These are phyloP conservation scores for Spodoptera littoralis DNA, from an alignment of 2,888 invertebrate species.

Conservation along the genomic window DNA sequence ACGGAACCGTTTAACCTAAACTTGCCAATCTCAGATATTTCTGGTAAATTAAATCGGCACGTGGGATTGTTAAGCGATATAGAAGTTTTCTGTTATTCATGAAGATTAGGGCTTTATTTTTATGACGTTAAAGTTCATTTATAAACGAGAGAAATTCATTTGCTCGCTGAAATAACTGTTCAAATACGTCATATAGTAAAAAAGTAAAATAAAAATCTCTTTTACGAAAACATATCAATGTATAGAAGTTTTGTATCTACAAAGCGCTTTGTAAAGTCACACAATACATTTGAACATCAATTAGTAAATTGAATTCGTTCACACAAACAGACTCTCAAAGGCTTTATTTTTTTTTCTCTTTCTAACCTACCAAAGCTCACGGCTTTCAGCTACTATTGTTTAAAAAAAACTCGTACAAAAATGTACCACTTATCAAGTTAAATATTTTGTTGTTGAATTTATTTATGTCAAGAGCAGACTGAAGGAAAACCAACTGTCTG, in stretches of 20 bases:
- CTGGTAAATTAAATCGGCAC: slow-evolving; percentile 37
- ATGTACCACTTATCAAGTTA: slow-evolving; percentile 41
- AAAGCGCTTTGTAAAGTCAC: slow-evolving; percentile 1
- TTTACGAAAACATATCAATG: not conserved
- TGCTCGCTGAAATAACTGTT: too few species aligned
- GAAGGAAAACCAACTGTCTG: slow-evolving; percentile 41
- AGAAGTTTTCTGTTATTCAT: slow-evolving; percentile 3
- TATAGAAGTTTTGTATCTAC: slow-evolving; percentile 10
- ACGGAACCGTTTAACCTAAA: slow-evolving; percentile 42
- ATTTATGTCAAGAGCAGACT: slow-evolving; percentile 47
- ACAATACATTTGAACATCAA: slow-evolving; percentile 29
- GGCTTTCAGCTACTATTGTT: slow-evolving; percentile 18
- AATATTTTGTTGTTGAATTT: slow-evolving; percentile 45
- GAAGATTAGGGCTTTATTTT: slow-evolving; percentile 7
- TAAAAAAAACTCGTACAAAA: slow-evolving; percentile 31
- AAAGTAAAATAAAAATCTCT: too few species aligned
- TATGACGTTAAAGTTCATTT: not conserved
- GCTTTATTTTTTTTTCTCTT: slow-evolving; percentile 19
- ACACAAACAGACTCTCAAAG: slow-evolving; percentile 21
- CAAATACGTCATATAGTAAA: too few species aligned
- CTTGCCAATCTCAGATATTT: slow-evolving; percentile 44
- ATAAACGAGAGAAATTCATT: too few species aligned
- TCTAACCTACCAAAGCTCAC: slow-evolving; percentile 9
- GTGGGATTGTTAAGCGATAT: slow-evolving; percentile 15
- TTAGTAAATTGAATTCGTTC: slow-evolving; percentile 38